A percentile compares a stretch with the other conserved stretches of the same genome.
These are phyloP conservation scores for Euura saliciscinereae DNA, from an alignment of 1,140 invertebrate species.

Conservation along the genomic window DNA sequence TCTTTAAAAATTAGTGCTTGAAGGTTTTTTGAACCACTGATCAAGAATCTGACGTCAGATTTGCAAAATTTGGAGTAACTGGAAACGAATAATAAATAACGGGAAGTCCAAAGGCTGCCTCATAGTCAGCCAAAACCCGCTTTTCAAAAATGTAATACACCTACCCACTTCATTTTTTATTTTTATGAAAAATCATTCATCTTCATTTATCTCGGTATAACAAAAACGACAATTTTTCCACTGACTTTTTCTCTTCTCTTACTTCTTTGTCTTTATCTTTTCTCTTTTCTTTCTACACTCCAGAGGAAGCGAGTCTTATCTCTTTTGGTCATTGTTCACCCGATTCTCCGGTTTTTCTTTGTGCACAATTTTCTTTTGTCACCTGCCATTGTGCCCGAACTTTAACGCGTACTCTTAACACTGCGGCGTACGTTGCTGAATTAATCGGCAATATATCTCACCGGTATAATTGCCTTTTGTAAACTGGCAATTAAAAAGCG, in stretches of 20 bases:
- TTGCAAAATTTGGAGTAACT: too few species aligned
- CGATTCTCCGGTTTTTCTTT: conserved; percentile 2
- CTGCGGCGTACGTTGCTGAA: neutral
- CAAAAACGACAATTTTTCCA: neutral
- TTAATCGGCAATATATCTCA: conserved; percentile 9
- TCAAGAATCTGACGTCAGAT: too few species aligned
- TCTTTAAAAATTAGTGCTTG: too few species aligned
- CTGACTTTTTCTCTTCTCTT: conserved; percentile 8
- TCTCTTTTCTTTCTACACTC: neutral
- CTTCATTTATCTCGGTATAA: too few species aligned
- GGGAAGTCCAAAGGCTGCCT: too few species aligned
- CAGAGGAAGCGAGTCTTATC: neutral
- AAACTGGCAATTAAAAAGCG: conserved; percentile 1
- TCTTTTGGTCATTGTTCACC: conserved; percentile 5
- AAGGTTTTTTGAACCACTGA: too few species aligned
- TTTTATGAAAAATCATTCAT: too few species aligned
- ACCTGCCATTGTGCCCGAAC: conserved; percentile 2
- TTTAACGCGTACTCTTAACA: neutral
- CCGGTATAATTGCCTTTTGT: conserved; percentile 1
- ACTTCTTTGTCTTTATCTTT: neutral
- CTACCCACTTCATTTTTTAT: too few species aligned
- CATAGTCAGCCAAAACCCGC: too few species aligned
- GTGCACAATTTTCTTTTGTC: neutral
- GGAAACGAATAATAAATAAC: too few species aligned
- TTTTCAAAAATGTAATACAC: too few species aligned